Evolutionary conservation across 2,113 vertebrate species (phyloP), one percentile per base, ranked within the genome.

Genomic region (Barnardius zonarius): DNA sequence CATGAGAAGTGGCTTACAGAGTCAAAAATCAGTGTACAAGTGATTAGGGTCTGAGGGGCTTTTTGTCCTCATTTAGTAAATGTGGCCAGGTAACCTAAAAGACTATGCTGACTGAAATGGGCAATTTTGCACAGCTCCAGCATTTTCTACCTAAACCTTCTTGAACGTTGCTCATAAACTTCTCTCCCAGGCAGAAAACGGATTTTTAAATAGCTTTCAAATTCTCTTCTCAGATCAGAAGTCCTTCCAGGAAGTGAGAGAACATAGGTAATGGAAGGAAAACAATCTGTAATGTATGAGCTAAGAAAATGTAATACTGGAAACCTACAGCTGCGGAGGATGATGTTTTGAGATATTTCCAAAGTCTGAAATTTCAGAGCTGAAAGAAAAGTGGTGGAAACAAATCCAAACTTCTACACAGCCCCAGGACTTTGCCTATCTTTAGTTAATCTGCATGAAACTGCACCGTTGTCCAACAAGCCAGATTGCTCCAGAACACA

Each of bases 381-480:
- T 44, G 37, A 88, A 68, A 59, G 30, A 72, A 80, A 62, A 83
- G 33, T 61, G 4, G 5, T 61, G 16, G 33, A 80, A 93, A 92
- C 41, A 2, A 59, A 62, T 37, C 27, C 49, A 69, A 22, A 1
- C 4, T 74, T 69, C 31, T 43, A 77, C 7, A 6, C 7, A 73
- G 11, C 17, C 28, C 24, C 17, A 66, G 54, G 39, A 28, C 3
- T 3, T 54, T 39, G 13, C 13, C 17, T 49, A 17, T 57, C 27
- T 67, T 70, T 73, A 86, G 19, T 27, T 27, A 69, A n/a, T 4
- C 22, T 0, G 0, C 14, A 39, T 35, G 35, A 51, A 64, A 83
- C 69, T 2, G 15, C 10, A 37, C 3, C 1, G 2, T 9, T 41
- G 13, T 69, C 8, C 59, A 33, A 10, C 1, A 1, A 80, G 24